Evolutionary conservation across 2,797 vertebrate genomes (phyloP).

Genomic region (Cyclopterus lumpus): DNA sequence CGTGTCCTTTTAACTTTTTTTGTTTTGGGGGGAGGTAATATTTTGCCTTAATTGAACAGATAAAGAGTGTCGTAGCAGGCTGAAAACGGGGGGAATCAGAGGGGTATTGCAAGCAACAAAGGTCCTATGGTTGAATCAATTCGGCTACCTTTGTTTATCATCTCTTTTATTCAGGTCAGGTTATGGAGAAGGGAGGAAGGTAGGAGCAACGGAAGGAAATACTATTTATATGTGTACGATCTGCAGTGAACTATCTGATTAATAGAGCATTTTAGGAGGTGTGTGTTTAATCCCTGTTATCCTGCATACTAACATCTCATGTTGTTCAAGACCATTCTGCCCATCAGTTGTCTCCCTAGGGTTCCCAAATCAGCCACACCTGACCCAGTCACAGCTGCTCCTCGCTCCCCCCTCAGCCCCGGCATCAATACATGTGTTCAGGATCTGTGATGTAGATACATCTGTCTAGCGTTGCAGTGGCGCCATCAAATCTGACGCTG

Average conservation of each 20-base stretch:
- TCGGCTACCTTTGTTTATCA: background rate
- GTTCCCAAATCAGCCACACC: conserved; percentile 5
- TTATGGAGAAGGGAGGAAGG: background rate
- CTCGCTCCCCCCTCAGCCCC: background rate
- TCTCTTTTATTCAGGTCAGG: background rate
- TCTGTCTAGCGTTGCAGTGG: background rate
- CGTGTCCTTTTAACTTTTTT: background rate
- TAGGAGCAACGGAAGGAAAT: background rate
- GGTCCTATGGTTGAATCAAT: background rate
- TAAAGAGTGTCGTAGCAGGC: background rate
- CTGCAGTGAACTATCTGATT: background rate
- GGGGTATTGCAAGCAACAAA: background rate
- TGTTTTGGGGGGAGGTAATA: background rate
- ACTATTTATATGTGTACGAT: too few relatives aligned
- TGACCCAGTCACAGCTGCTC: conserved; percentile 7
- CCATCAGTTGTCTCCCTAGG: background rate
- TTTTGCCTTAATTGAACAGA: background rate
- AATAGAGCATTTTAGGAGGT: background rate
- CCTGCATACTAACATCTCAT: background rate
- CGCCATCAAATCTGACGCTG: background rate
- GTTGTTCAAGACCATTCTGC: background rate
- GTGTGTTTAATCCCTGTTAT: background rate
- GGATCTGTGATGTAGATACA: background rate
- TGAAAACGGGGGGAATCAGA: background rate
- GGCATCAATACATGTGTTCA: background rate